Evolutionary conservation across 2,113 vertebrate species (phyloP), one percentile per base, ranked within the genome.

Genomic region (Otocyon megalotis): DNA sequence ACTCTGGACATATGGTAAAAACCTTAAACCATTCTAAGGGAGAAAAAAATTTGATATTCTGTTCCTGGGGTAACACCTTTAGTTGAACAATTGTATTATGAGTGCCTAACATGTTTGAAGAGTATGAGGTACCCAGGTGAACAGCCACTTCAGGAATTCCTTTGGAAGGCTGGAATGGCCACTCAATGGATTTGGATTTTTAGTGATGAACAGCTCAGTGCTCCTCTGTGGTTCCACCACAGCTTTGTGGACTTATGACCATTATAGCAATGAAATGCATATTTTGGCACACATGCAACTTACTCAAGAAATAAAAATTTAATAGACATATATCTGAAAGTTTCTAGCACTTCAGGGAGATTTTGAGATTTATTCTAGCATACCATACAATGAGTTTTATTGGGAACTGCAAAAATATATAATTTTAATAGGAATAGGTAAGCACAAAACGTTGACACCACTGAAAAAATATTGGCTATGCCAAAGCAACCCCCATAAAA

Each of bases 271-370:
- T 87, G 94, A 96, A 96, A 96, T 84, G 95, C 90, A 79, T 97
- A 95, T 97, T 96, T 97, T 98, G 97, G 97, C 97, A 94, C 77
- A 71, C 7, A 48, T 12, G 3, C 72, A 77, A 90, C 88, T 97
- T 93, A 77, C 81, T 97, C 72, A 83, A 97, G 93, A 91, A 94
- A 97, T 98, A 98, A 98, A 98, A 98, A 90, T 96, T 97, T 97
- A 97, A 97, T 97, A 90, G 94, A 90, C 94, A 84, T 96, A 97
- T 97, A 98, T 98, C 93, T 98, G 94, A 97, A 98, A 94, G 93
- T 97, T 98, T 96, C 96, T 98, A 97, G 93, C 97, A 98, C 97
- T 97, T 97, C 13, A 20, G 98, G 98, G 98, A 98, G 96, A 98
- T 94, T 97, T 93, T n/a, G 56, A 97, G 96, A 97, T 98, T 98